These are phyloP conservation scores for Candidula unifasciata DNA, from an alignment of 2,888 invertebrate genomes.

Conservation along the genomic window DNA sequence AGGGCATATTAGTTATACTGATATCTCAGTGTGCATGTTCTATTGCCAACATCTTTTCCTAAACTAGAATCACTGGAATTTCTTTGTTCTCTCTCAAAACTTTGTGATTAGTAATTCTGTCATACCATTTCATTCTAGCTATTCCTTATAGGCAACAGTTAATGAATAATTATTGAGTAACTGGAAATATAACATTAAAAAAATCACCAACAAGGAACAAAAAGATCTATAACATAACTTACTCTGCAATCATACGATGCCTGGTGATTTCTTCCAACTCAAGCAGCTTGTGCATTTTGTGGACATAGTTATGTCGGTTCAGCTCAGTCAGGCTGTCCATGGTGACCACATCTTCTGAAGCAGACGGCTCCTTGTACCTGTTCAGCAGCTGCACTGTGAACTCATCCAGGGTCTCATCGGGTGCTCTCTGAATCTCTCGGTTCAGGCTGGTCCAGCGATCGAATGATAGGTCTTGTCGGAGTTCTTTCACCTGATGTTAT, in stretches of 20 bases:
- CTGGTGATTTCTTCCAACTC: constrained; percentile 74
- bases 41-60: too few species aligned
- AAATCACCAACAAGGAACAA: background rate
- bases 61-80: too few species aligned
- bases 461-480: constrained; percentile 70
- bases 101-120: too few species aligned
- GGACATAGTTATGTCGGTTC: constrained; percentile 74
- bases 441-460: constrained; percentile 74
- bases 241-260: constrained; percentile 73
- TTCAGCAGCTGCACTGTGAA: constrained; percentile 39
- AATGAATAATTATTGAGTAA: too few species aligned
- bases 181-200: background rate
- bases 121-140: too few species aligned
- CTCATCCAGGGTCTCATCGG: constrained; percentile 55
- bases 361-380: constrained; percentile 69
- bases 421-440: constrained; percentile 65
- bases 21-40: too few species aligned
- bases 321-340: constrained; percentile 70
- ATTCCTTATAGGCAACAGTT: too few species aligned
- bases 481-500: constrained; percentile 57
- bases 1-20: too few species aligned
- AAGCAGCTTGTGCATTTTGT: constrained; percentile 75
- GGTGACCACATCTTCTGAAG: constrained; percentile 68
- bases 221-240: background rate
- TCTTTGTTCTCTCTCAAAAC: too few species aligned